Evolutionary conservation across 1,140 invertebrate genomes (phyloP), one percentile per base, ranked within the genome.

Genomic region (Danaus melanippus): DNA sequence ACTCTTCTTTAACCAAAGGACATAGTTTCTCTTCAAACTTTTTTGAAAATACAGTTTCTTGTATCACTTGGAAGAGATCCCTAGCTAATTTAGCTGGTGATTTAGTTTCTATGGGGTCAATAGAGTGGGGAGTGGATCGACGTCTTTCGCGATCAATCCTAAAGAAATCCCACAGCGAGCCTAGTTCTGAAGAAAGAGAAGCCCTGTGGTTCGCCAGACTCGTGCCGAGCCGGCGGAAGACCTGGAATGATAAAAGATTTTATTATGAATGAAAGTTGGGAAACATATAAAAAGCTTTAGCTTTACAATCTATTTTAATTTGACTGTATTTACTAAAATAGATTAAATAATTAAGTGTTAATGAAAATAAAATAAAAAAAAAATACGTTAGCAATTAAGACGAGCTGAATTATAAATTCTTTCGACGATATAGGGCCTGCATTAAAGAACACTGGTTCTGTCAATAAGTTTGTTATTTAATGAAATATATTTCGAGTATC

Each of bases 141-240:
- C 78, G 56, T 39, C 79, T 62, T 56, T 80, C 77, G n/a, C 74
- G 67, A 46, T 82, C 77, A 12, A 71, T 74, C n/a, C 72, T 63
- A 55, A 86, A 75, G 67, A 87, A 87, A 58, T 88, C 87, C 86
- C 87, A 88, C 4, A 88, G 66, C n/a, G 84, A 86, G 12, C 86
- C 86, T 0, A 87, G 67, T 54, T 87, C 86, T 7, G 83, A 78
- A 8, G 84, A 85, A 10, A 86, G 69, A 0, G 84, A 86, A 44
- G 84, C 84, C 46, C 84, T 70, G 58, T 84, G 84, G 60, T 80
- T 74, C 53, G 81, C 81, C 60, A 86, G 53, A 42, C 81, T 74
- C 58, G 66, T 77, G 40, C 83, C 79, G 43, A 86, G 79, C 53
- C 83, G 75, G 59, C 81, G 81, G 63, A 86, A 78, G 47, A 79